Conservation (phyloP, 1,140 invertebrate genomes). For the Pogonomyrmex californicus region DNA sequence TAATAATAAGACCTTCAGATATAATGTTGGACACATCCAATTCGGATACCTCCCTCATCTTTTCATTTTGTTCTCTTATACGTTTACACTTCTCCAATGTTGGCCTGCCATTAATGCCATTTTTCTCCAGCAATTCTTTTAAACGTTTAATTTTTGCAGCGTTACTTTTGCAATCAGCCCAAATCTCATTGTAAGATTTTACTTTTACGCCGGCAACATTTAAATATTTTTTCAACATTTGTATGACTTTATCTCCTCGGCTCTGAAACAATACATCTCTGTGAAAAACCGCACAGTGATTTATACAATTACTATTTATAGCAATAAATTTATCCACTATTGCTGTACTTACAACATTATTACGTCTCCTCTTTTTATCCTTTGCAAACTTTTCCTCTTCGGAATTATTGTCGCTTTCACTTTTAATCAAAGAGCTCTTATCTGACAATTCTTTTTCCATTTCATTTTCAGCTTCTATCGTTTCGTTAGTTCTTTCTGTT, state of each 20-base stretch:
- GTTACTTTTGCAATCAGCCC: slow-evolving; percentile 78
- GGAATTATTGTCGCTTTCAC: slow-evolving; percentile 65
- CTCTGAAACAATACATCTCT: slow-evolving; percentile 54
- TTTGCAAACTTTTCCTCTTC: slow-evolving; percentile 52
- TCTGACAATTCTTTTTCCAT: slow-evolving; percentile 35
- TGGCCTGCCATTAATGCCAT: slow-evolving; percentile 79
- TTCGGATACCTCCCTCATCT: slow-evolving; percentile 75
- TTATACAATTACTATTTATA: background rate
- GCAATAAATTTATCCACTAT: background rate
- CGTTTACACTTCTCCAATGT: slow-evolving; percentile 82
- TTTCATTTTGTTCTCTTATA: slow-evolving; percentile 76
- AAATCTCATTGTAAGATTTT: slow-evolving; percentile 78
- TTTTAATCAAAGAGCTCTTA: slow-evolving; percentile 50
- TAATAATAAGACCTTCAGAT: slow-evolving; percentile 78
- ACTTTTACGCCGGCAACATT: slow-evolving; percentile 79
- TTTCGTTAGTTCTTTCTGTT: slow-evolving; percentile 36
- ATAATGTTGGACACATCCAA: slow-evolving; percentile 79
- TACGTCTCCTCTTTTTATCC: slow-evolving; percentile 63
- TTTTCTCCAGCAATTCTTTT: slow-evolving; percentile 78
- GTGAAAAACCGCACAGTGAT: background rate
- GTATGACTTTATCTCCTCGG: slow-evolving; percentile 68
- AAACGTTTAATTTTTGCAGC: slow-evolving; percentile 76
- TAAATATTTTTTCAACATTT: slow-evolving; percentile 80
- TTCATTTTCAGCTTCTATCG: slow-evolving; percentile 16
- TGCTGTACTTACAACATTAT: slow-evolving; percentile 49